phyloP scores from a whole-genome alignment of 2,113 vertebrate genomes.

The Cottus gobio region DNA sequence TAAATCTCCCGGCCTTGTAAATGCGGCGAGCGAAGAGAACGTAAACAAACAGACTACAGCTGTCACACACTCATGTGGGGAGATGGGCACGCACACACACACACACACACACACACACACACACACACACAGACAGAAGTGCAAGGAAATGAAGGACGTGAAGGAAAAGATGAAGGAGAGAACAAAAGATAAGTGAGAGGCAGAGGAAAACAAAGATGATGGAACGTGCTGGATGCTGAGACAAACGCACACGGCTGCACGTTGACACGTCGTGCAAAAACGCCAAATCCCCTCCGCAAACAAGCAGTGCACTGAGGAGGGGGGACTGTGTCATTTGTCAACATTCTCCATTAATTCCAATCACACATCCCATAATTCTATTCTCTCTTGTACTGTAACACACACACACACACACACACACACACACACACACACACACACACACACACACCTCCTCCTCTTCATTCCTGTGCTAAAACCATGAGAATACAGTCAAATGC shows the following conservation, averaged over 20 bases:
- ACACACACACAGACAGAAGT: constrained; percentile 11
- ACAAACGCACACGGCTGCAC: constrained; percentile 17
- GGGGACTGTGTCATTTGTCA: constrained; percentile 63
- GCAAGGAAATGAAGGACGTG: not conserved
- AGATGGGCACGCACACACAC: constrained; percentile 25
- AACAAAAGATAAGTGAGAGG: not conserved
- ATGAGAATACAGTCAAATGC: constrained; percentile 57
- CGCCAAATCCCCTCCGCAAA: constrained; percentile 66
- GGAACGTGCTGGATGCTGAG: constrained; percentile 19
- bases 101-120: constrained; percentile 18
- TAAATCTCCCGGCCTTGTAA: constrained; percentile 65
- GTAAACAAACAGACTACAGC: constrained; percentile 75
- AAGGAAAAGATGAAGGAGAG: constrained; percentile 11
- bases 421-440: constrained; percentile 20
- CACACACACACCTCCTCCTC: constrained; percentile 24
- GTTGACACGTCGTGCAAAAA: constrained; percentile 36
- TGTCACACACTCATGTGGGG: constrained; percentile 60
- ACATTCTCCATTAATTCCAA: constrained; percentile 70
- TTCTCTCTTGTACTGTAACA: constrained; percentile 28
- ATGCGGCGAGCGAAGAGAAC: constrained; percentile 52
- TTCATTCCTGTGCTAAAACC: constrained; percentile 29
- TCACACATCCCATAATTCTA: constrained; percentile 68
- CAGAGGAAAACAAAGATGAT: constrained; percentile 18
- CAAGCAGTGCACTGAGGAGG: constrained; percentile 52
- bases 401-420: constrained; percentile 22